These are phyloP conservation scores for Sander vitreus DNA, from an alignment of 2,113 vertebrate species.

Conservation along the genomic window DNA sequence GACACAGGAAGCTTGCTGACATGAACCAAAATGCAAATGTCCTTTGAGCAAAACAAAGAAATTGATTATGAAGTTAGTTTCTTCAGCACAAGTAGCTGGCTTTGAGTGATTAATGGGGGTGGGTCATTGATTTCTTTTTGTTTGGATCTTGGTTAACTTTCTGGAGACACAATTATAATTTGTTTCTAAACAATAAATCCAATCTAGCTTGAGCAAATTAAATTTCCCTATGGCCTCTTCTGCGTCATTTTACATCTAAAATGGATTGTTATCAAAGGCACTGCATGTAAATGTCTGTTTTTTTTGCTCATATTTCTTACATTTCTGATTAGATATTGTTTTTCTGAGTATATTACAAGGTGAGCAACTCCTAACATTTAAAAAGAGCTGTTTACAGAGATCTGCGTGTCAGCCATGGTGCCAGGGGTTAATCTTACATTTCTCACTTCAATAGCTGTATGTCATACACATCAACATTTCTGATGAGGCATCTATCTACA, in stretches of 20 bases:
- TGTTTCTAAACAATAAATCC: slow-evolving; percentile 88
- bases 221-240: slow-evolving; percentile 84
- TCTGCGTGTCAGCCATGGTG: slow-evolving; percentile 48
- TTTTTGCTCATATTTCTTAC: slow-evolving; percentile 71
- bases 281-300: slow-evolving; percentile 65
- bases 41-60: slow-evolving; percentile 88
- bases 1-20: slow-evolving; percentile 82
- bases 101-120: slow-evolving; percentile 86
- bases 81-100: slow-evolving; percentile 83
- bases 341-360: slow-evolving; percentile 55
- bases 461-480: slow-evolving; percentile 53
- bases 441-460: slow-evolving; percentile 42
- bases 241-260: slow-evolving; percentile 81
- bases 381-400: slow-evolving; percentile 60
- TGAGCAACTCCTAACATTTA: slow-evolving; percentile 64
- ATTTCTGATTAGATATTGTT: slow-evolving; percentile 82
- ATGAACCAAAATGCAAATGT: slow-evolving; percentile 86
- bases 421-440: slow-evolving; percentile 65
- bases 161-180: slow-evolving; percentile 87
- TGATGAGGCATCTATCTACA: slow-evolving; percentile 51
- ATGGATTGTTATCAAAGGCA: slow-evolving; percentile 75
- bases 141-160: slow-evolving; percentile 88
- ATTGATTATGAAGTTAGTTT: slow-evolving; percentile 90
- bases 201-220: slow-evolving; percentile 84
- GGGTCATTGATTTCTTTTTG: slow-evolving; percentile 89